Evolutionary conservation across 1,140 invertebrate genomes (phyloP).

Genomic region (Venturia canescens): DNA sequence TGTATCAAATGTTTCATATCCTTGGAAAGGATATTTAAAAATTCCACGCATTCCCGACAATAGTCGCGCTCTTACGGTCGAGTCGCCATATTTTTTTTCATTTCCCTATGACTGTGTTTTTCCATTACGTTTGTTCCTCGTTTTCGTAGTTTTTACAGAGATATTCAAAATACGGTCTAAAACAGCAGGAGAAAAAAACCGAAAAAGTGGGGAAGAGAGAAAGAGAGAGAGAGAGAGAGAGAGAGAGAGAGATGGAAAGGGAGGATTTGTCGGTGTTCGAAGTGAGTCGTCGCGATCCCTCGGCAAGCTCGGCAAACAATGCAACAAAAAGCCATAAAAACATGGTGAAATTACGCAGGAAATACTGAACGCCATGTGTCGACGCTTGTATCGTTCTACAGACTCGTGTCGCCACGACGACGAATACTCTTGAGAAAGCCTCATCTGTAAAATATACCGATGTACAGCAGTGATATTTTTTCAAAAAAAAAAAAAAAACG

Average conservation of each 20-base stretch:
- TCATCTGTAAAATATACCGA: slow-evolving; percentile 68
- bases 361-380: too few species aligned
- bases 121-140: background rate
- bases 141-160: slow-evolving; percentile 24
- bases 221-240: background rate
- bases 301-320: too few species aligned
- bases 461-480: slow-evolving; percentile 75
- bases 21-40: background rate
- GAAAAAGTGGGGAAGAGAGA: background rate
- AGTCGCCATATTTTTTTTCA: slow-evolving; percentile 14
- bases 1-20: background rate
- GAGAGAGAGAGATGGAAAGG: background rate
- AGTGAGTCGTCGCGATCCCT: background rate
- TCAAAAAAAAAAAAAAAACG: slow-evolving; percentile 64
- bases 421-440: slow-evolving; percentile 35
- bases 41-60: background rate
- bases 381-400: too few species aligned
- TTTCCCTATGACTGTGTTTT: background rate
- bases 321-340: slow-evolving; percentile 2
- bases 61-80: background rate
- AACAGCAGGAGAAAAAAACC: background rate
- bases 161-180: slow-evolving; percentile 49
- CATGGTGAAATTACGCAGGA: slow-evolving; percentile 4
- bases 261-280: background rate
- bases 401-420: too few species aligned